phyloP scores from a whole-genome alignment of 2,113 vertebrate genomes.

The Nannobrachium achirus region DNA sequence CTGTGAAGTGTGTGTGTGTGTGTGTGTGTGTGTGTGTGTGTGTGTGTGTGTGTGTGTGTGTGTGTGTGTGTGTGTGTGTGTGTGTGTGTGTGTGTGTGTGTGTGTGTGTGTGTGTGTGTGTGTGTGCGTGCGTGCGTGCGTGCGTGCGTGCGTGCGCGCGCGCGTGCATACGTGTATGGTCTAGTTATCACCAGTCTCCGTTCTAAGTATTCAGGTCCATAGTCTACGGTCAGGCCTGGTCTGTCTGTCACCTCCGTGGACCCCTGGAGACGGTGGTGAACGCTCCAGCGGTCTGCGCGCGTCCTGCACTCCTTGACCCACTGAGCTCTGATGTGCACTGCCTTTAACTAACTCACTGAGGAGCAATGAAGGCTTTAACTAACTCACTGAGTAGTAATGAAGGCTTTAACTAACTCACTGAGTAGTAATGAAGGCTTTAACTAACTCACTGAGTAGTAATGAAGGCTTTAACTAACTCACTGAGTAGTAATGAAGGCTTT shows the following conservation, averaged over 20 bases:
- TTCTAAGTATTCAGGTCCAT: conserved; percentile 38
- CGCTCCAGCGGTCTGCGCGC: too few relatives aligned
- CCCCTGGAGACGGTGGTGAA: neutral
- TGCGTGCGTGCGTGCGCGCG: neutral
- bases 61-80: conserved; percentile 15
- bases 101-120: neutral
- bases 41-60: conserved; percentile 3
- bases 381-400: too few relatives aligned
- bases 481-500: too few relatives aligned
- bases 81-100: conserved; percentile 10
- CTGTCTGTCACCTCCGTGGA: conserved; percentile 7
- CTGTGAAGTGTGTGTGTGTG: conserved; percentile 7
- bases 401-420: too few relatives aligned
- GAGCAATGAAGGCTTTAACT: neutral
- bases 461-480: too few relatives aligned
- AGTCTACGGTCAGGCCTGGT: conserved; percentile 12
- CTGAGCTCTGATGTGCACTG: neutral
- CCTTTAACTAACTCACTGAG: neutral
- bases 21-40: neutral
- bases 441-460: too few relatives aligned
- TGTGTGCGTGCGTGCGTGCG: too few relatives aligned
- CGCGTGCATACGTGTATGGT: neutral
- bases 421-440: too few relatives aligned
- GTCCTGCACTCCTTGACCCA: too few relatives aligned
- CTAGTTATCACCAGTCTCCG: conserved; percentile 27